Base-by-base conservation (phyloP, 2,113 vertebrate species). In the Mesitornis unicolor region DNA sequence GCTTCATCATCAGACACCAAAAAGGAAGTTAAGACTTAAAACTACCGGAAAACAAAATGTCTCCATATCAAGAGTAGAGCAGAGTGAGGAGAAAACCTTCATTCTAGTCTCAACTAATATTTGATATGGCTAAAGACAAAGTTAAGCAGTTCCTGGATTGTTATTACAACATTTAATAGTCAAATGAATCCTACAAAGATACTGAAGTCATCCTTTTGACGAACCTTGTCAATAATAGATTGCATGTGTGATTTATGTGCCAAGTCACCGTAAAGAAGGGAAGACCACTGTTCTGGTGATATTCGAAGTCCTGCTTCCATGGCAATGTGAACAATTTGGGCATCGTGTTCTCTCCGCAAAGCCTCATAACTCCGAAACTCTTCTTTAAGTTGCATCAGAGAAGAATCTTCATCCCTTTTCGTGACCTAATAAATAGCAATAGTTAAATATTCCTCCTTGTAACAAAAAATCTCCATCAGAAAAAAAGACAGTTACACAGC, bases 231-330 rank as follows among this genome's bases (percentile, higher is more conserved):
- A 88, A 99, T 99, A 97, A 99, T 99, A 76, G 99, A 99, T 93
- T 99, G 99, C 99, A 99, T 99, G 96, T 99, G 99, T 57, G 99
- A 99, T 97, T 99, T 99, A 97, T 99, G 99, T n/a, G 99, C 98
- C 95, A 99, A 98, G 96, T 99, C 99, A 84, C 99, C 99, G 45
- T 99, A 99, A 2, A 99, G 97, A 96, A 99, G 98, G 48, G 99
- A 99, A 21, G 99, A 99, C 99, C 99, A 99, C 89, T 99, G 99
- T 74, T 99, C 99, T 10, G 99, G 99, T 43, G 99, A 99, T 97
- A 99, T 99, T 19, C 99, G 98, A 15, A 99, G 98, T 56, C 99
- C 99, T 4, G 99, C 99, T 97, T 99, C 99, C 99, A 99, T 99
- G 94, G 99, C 99, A 75, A 99, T 99, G 95, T 99, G 99, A 97